Conservation (phyloP, 1,140 invertebrate species). For the Heliconius melpomene region DNA sequence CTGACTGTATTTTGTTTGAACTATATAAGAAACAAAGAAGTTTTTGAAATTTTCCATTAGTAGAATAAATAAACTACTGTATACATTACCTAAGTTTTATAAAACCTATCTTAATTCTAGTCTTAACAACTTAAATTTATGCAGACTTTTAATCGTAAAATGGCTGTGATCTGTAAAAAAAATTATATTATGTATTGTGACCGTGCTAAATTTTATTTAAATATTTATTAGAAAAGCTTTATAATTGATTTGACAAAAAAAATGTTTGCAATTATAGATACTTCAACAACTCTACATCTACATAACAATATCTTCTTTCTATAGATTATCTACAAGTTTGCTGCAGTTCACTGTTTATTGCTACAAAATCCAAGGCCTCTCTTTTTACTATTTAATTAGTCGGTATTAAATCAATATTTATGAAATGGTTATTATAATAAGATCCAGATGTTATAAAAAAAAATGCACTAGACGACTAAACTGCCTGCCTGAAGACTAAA, state of each 20-base stretch:
- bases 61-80: constrained; percentile 3
- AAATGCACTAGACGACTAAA: neutral
- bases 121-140: constrained; percentile 1
- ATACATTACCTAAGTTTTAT: constrained; percentile 1
- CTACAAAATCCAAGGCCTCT: constrained; percentile 6
- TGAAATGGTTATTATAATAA: neutral
- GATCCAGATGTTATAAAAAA: neutral
- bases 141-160: neutral
- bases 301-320: constrained; percentile 5
- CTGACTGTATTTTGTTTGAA: neutral
- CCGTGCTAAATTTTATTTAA: neutral
- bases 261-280: neutral
- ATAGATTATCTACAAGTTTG: neutral
- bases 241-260: neutral
- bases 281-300: constrained; percentile 13
- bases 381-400: neutral
- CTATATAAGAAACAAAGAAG: neutral
- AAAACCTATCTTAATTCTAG: constrained; percentile 2
- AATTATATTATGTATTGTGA: neutral
- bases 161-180: constrained; percentile 5
- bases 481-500: too few relatives aligned
- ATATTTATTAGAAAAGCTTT: neutral
- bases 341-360: neutral
- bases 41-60: neutral
- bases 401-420: neutral